These are phyloP conservation scores for Drosophila pseudotalamancana DNA, from an alignment of 2,888 invertebrate genomes.

Conservation along the genomic window DNA sequence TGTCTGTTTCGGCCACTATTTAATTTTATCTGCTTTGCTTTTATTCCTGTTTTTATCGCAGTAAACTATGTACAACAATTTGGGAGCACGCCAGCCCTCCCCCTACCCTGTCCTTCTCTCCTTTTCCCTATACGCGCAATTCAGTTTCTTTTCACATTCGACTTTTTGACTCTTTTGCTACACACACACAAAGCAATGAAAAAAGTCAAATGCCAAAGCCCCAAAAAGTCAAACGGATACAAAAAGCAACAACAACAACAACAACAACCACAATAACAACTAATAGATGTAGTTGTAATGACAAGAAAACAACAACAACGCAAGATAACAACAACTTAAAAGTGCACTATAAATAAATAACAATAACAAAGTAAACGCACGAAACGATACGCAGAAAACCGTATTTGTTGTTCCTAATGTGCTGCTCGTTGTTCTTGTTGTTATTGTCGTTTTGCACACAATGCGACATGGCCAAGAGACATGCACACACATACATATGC, in stretches of 20 bases:
- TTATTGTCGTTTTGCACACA: constrained; percentile 1
- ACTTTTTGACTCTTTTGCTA: constrained; percentile 37
- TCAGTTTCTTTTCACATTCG: constrained; percentile 37
- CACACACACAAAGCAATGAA: constrained; percentile 27
- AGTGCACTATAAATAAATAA: constrained; percentile 72
- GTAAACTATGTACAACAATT: constrained; percentile 67
- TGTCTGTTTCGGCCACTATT: constrained; percentile 64
- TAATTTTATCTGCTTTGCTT: constrained; percentile 70
- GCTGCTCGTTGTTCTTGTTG: constrained; percentile 6
- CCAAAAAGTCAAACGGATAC: constrained; percentile 76
- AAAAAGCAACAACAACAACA: constrained; percentile 59
- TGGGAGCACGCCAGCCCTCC: constrained; percentile 11
- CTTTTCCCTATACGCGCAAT: constrained; percentile 3
- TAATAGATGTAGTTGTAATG: constrained; percentile 57
- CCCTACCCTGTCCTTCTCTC: neutral
- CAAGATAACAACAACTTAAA: constrained; percentile 32
- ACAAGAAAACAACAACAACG: constrained; percentile 34
- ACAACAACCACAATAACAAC: constrained; percentile 16
- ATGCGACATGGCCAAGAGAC: constrained; percentile 13
- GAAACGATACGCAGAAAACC: constrained; percentile 56
- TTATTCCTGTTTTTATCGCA: constrained; percentile 65
- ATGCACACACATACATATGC: constrained; percentile 2
- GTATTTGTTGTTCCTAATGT: constrained; percentile 43
- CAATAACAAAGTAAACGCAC: constrained; percentile 68
- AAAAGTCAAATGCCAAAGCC: constrained; percentile 68